Conservation (phyloP, 2,888 invertebrate genomes). For the Julus scandinavius region DNA sequence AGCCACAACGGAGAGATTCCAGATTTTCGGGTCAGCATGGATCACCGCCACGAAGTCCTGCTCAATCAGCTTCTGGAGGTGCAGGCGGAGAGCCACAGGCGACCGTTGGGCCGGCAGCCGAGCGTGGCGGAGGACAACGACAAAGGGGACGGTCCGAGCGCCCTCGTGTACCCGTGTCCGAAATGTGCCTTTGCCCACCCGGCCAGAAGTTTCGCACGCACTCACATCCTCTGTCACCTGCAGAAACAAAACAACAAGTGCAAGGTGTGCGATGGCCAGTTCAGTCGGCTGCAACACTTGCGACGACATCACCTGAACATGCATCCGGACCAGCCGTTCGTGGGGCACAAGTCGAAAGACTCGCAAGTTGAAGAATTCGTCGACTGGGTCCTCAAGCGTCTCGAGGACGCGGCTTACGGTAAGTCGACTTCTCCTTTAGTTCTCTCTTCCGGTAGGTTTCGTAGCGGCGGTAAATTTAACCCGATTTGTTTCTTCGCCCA, state of each 20-base stretch:
- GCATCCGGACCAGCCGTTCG: background rate
- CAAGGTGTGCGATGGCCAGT: background rate
- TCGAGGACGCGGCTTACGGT: background rate
- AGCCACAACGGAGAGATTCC: background rate
- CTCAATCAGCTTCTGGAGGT: background rate
- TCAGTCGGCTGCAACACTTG: background rate
- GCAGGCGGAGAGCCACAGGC: background rate
- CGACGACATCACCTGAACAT: background rate
- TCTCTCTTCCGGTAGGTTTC: no score
- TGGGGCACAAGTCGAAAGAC: background rate
- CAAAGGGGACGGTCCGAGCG: background rate
- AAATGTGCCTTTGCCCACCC: background rate
- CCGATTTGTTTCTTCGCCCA: background rate
- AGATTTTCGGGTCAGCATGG: background rate
- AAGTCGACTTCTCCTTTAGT: no score
- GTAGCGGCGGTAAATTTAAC: no score
- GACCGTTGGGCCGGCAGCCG: background rate
- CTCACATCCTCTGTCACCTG: constrained; percentile 16
- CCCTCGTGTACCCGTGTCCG: background rate
- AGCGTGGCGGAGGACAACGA: background rate
- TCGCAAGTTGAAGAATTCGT: constrained; percentile 7
- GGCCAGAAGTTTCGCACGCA: background rate
- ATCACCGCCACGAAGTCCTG: background rate
- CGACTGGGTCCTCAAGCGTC: constrained; percentile 51
- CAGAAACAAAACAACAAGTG: constrained; percentile 47